Evolutionary conservation across 1,140 invertebrate genomes (phyloP), one percentile per base, ranked within the genome.

Genomic region (Bathynomus jamesi): DNA sequence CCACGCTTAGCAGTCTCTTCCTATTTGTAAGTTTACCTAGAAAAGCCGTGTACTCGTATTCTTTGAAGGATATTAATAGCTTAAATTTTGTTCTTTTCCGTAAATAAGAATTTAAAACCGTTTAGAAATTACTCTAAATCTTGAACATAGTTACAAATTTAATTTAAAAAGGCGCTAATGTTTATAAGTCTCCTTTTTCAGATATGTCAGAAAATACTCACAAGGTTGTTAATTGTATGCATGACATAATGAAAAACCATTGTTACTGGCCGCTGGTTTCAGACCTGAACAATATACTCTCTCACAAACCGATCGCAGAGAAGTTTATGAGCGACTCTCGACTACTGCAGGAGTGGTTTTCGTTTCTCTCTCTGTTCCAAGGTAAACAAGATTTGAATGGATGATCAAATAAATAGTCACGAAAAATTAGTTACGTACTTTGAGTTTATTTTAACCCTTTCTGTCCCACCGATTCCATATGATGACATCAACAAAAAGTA

Each of bases 191-290:
- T 24, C 21, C 11, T 63, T 28, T 63, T 84, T 27, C 79, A 91
- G 90, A 92, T 84, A 86, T 88, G 30, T 85, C 87, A 21, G 88
- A 89, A 78, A 95, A 94, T 82, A 89, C 88, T 78, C 93, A 95
- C 80, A 88, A 87, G 78, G 94, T 98, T n/a, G 95, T 98, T 5
- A 94, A 97, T 80, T 98, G 95, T 81, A 90, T 88, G 13, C 86
- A 90, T 74, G 86, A 90, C 75, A 91, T 96, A 4, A 96, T 98
- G 93, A 96, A 94, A 82, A 93, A 97, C 79, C 96, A 98, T 83
- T 96, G 94, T 83, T 98, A 97, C 83, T 98, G 95, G 95, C 95
- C 96, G 11, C 84, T 98, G 3, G 93, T 98, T 40, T 96, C 94
- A 0, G 96, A 99, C 85, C 87, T 99, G 40, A 98, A 97, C 80